Percentiles rank a stretch among this genome's conserved stretches.
These are phyloP conservation scores for Sarcophaga bullata DNA, from an alignment of 1,140 invertebrate genomes.

Conservation along the genomic window DNA sequence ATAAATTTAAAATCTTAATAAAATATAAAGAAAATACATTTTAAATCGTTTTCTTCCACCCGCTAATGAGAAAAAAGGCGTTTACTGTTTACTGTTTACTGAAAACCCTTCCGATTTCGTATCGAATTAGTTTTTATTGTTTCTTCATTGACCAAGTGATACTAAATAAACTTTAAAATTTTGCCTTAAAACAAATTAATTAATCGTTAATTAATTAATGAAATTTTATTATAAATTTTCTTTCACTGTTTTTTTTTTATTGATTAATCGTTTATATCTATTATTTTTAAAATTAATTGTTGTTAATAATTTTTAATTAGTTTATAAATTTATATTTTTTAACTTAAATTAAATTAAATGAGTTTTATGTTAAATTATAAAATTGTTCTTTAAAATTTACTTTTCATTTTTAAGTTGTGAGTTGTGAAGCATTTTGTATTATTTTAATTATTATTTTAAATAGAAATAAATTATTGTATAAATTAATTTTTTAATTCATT, in stretches of 20 bases:
- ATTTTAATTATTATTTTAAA: conserved; percentile 13
- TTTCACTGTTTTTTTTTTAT: not conserved
- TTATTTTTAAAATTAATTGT: conserved; percentile 7
- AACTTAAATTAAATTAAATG: not conserved
- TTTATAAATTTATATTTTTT: not conserved
- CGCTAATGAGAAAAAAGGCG: not conserved
- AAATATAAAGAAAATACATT: not conserved
- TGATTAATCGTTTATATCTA: not conserved
- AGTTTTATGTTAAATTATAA: not conserved
- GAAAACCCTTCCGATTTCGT: no score
- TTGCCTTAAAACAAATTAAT: not conserved
- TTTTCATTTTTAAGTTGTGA: not conserved
- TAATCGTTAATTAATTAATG: not conserved
- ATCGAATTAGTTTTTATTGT: not conserved
- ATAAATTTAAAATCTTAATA: conserved; percentile 10
- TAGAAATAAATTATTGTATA: not conserved
- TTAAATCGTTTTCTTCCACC: conserved; percentile 17
- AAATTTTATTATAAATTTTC: not conserved
- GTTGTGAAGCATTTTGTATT: conserved; percentile 19
- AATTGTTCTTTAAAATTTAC: not conserved
- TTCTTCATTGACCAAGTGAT: not conserved
- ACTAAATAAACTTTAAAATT: conserved; percentile 4
- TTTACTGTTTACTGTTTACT: not conserved
- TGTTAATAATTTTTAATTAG: conserved; percentile 25
- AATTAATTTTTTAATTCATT: not conserved